Evolutionary conservation across 2,888 invertebrate species (phyloP).

Genomic region (Ommatoiulus sabulosus): DNA sequence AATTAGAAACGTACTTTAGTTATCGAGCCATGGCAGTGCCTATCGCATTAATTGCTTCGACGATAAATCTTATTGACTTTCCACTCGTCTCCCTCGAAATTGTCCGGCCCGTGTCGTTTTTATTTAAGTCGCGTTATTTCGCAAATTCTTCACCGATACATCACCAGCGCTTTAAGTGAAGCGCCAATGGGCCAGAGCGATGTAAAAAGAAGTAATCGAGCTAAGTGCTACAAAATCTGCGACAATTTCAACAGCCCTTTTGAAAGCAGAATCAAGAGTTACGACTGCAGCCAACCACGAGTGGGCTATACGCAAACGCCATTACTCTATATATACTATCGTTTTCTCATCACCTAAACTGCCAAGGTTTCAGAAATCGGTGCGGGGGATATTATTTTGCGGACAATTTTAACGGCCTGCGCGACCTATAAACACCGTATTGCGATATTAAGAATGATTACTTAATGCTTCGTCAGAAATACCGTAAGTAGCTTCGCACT

Average conservation of each 20-base stretch:
- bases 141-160: constrained; percentile 16
- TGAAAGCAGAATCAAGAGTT: constrained; percentile 37
- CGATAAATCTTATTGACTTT: constrained; percentile 39
- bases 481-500: neutral
- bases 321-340: neutral
- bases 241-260: constrained; percentile 25
- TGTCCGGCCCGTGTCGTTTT: constrained; percentile 23
- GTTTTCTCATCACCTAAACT: neutral
- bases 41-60: constrained; percentile 7
- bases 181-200: constrained; percentile 26
- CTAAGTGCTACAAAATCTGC: constrained; percentile 48
- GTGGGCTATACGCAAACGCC: neutral
- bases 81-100: neutral
- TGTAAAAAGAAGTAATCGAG: constrained; percentile 42
- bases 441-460: neutral
- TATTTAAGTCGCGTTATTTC: constrained; percentile 29
- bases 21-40: constrained; percentile 2
- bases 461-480: neutral
- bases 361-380: neutral
- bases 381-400: neutral
- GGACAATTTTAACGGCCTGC: neutral
- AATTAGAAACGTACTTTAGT: constrained; percentile 4
- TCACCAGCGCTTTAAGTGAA: constrained; percentile 23
- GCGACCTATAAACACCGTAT: neutral
- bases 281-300: neutral